These are phyloP conservation scores for Microtus richardsoni DNA, from an alignment of 2,113 vertebrate genomes.

Conservation along the genomic window DNA sequence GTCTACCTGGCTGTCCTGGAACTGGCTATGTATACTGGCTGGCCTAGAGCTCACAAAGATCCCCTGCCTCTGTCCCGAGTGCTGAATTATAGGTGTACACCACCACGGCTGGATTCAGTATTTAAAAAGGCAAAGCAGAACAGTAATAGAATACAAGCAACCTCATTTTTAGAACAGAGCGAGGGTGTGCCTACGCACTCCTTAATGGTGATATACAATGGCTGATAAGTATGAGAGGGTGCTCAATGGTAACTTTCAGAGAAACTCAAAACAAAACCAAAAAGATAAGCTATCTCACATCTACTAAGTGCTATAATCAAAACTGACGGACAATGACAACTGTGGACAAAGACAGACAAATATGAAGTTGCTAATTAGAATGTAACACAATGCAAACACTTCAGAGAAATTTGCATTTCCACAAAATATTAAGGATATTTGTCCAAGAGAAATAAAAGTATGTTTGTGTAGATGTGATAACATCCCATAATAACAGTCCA, in stretches of 20 bases:
- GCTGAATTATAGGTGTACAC: neutral
- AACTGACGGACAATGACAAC: neutral
- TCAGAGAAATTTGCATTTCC: neutral
- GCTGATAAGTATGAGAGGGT: neutral
- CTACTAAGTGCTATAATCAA: neutral
- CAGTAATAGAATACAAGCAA: slow-evolving; percentile 20
- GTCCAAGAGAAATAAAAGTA: neutral
- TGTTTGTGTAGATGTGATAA: neutral
- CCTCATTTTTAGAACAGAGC: neutral
- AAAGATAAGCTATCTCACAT: neutral
- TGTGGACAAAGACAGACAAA: neutral
- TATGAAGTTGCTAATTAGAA: neutral
- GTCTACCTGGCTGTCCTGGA: neutral
- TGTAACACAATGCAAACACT: neutral
- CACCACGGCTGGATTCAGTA: neutral
- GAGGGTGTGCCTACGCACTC: neutral
- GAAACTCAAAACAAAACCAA: neutral
- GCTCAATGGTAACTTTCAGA: neutral
- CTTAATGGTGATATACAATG: neutral
- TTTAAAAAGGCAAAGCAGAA: neutral
- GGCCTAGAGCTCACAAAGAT: neutral
- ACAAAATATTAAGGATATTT: slow-evolving; percentile 13
- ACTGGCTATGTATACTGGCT: neutral
- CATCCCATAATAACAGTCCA: neutral
- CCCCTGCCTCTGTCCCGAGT: neutral